phyloP scores from a whole-genome alignment of 2,797 vertebrate genomes.

The Myoxocephalus aenaeus region DNA sequence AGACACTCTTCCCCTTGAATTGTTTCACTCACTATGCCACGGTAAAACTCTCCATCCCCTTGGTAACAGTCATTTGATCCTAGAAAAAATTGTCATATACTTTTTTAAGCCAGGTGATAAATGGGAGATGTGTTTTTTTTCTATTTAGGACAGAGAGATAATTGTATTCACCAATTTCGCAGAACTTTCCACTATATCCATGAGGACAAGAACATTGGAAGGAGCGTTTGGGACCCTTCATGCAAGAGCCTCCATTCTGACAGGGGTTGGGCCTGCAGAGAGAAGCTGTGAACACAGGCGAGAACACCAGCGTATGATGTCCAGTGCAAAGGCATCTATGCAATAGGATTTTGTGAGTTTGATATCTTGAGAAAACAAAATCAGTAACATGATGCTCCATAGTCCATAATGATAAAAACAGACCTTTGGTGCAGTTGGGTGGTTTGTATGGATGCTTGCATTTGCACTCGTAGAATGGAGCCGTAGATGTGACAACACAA shows the following conservation, averaged over 20 bases:
- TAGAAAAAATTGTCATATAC: background rate
- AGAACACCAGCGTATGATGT: background rate
- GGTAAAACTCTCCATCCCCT: conserved; percentile 69
- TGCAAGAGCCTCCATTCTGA: conserved; percentile 73
- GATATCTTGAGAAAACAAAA: background rate
- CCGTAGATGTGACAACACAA: conserved; percentile 58
- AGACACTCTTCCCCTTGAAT: conserved; percentile 66
- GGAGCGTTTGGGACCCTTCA: conserved; percentile 37
- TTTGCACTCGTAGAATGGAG: conserved; percentile 78
- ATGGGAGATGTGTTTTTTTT: background rate
- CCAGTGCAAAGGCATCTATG: background rate
- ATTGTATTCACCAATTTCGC: conserved; percentile 72
- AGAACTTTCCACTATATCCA: conserved; percentile 70
- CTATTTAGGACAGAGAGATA: background rate
- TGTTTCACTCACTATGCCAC: conserved; percentile 66
- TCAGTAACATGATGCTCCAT: too few relatives aligned
- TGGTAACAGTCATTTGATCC: conserved; percentile 74
- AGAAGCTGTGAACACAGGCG: conserved; percentile 47
- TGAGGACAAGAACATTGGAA: conserved; percentile 67
- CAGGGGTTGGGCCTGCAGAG: conserved; percentile 73
- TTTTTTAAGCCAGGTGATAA: background rate
- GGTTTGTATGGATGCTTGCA: conserved; percentile 67
- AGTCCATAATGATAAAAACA: background rate
- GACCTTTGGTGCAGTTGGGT: conserved; percentile 72
- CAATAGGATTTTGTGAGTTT: background rate